Conservation (phyloP, 2,797 vertebrate genomes). For the Parambassis ranga region DNA sequence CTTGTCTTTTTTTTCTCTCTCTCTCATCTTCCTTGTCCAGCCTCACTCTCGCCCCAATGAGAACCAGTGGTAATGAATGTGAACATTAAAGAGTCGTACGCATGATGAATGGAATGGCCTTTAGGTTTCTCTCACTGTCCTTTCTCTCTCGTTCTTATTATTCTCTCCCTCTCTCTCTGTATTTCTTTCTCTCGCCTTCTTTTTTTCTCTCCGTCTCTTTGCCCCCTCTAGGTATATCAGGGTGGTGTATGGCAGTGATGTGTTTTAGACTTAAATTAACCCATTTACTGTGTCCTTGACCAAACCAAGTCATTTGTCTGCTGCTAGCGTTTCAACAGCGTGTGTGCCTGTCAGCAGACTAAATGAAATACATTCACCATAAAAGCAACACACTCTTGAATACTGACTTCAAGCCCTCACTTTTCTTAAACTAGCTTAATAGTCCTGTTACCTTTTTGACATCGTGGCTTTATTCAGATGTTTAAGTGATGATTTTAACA, state of each 20-base stretch:
- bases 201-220: conserved; percentile 2
- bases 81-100: conserved; percentile 73
- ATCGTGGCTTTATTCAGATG: conserved; percentile 1
- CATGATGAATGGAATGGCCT: conserved; percentile 77
- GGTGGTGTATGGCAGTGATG: conserved; percentile 43
- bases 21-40: conserved; percentile 39
- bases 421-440: conserved; percentile 22
- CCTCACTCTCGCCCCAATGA: conserved; percentile 62
- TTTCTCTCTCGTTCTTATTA: conserved; percentile 50
- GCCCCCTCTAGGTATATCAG: conserved; percentile 54
- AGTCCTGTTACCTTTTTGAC: conserved; percentile 9
- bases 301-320: conserved; percentile 67
- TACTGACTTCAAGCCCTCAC: conserved; percentile 5
- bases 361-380: conserved; percentile 46
- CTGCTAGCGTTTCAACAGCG: conserved; percentile 38
- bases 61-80: conserved; percentile 73
- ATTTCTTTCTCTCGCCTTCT: conserved; percentile 12
- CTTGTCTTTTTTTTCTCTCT: conserved; percentile 10
- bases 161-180: conserved; percentile 18
- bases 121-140: conserved; percentile 67
- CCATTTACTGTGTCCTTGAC: conserved; percentile 74
- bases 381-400: conserved; percentile 31
- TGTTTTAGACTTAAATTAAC: conserved; percentile 73
- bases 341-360: conserved; percentile 18
- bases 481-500: conserved; percentile 10